Conservation (phyloP, 1,140 invertebrate species). For the Caenorhabditis elegans region WBcel235 BX284603.4:5028001-5028500, state of each 20-base stretch:
- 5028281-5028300: slow-evolving; percentile 78
- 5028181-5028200: slow-evolving; percentile 83
- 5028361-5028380: slow-evolving; percentile 59
- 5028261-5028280: slow-evolving; percentile 76
- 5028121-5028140: slow-evolving; percentile 69
- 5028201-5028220: slow-evolving; percentile 72
- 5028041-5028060: slow-evolving; percentile 51
- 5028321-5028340: slow-evolving; percentile 75
- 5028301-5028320: slow-evolving; percentile 82
- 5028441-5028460: slow-evolving; percentile 36
- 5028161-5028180: slow-evolving; percentile 86
- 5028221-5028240: slow-evolving; percentile 74
- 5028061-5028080: slow-evolving; percentile 43
- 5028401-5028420: neutral
- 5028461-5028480: neutral
- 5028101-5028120: slow-evolving; percentile 62
- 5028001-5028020: slow-evolving; percentile 62
- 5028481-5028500: neutral
- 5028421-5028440: slow-evolving; percentile 35
- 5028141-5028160: slow-evolving; percentile 77
- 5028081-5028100: slow-evolving; percentile 48
- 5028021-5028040: slow-evolving; percentile 52
- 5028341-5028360: slow-evolving; percentile 67
- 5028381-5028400: slow-evolving; percentile 42
- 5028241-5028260: neutral